Percentiles rank a stretch among this genome's conserved stretches.
These are phyloP conservation scores for Enteromius viviparus DNA, from an alignment of 2,797 vertebrate species.

Conservation along the genomic window DNA sequence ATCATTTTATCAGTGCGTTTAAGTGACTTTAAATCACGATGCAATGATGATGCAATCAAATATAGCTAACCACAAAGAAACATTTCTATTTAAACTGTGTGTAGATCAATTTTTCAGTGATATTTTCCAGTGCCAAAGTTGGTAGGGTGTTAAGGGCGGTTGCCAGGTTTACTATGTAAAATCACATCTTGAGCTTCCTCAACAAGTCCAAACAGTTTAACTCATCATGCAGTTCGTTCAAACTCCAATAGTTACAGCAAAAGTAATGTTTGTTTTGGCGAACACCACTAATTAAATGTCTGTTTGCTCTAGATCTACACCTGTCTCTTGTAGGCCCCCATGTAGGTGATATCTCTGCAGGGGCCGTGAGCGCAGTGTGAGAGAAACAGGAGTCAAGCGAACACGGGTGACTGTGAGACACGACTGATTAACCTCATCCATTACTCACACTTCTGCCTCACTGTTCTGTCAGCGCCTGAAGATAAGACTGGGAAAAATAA, in stretches of 20 bases:
- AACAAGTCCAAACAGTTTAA: background rate
- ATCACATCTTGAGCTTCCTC: background rate
- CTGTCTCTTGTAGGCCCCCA: background rate
- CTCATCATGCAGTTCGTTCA: background rate
- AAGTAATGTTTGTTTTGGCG: background rate
- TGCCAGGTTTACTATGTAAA: background rate
- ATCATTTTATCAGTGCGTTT: background rate
- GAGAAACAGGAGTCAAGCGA: background rate
- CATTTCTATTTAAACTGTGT: background rate
- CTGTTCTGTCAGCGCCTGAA: background rate
- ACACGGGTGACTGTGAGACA: slow-evolving; percentile 30
- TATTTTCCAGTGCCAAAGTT: background rate
- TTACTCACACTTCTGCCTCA: slow-evolving; percentile 34
- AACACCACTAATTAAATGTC: background rate
- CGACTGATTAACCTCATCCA: slow-evolving; percentile 38
- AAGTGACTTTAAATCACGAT: background rate
- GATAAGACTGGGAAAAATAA: slow-evolving; percentile 7
- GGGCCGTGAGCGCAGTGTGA: background rate
- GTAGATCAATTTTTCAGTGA: background rate
- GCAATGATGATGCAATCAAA: background rate
- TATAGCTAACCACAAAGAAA: background rate
- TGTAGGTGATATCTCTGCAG: slow-evolving; percentile 14
- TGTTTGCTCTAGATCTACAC: background rate
- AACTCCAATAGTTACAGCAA: background rate
- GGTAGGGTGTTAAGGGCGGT: background rate